Percentiles rank a stretch among this genome's conserved stretches.
These are phyloP conservation scores for Cheilosia pagana DNA, from an alignment of 2,888 invertebrate genomes.

Conservation along the genomic window DNA sequence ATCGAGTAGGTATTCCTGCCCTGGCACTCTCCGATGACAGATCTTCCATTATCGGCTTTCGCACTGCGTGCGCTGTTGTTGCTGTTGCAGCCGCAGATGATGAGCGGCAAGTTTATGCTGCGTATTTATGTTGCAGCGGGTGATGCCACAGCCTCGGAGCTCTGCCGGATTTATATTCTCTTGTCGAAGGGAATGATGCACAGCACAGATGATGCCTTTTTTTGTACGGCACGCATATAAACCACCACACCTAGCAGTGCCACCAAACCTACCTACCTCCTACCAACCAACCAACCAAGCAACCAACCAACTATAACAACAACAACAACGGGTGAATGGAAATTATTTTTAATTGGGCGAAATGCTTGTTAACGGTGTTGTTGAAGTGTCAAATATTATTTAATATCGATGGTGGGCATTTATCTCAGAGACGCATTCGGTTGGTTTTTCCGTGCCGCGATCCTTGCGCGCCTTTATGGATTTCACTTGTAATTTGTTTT, in stretches of 20 bases:
- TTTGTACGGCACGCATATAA: constrained; percentile 46
- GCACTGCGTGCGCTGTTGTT: constrained; percentile 34
- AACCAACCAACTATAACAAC: constrained; percentile 17
- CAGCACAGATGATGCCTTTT: constrained; percentile 35
- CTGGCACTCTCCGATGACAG: constrained; percentile 59
- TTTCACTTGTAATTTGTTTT: constrained; percentile 72
- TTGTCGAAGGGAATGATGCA: constrained; percentile 42
- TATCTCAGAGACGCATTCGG: constrained; percentile 50
- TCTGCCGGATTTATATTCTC: constrained; percentile 49
- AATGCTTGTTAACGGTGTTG: constrained; percentile 75
- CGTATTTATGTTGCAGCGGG: constrained; percentile 62
- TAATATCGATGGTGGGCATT: constrained; percentile 74
- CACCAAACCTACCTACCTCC: too few relatives aligned
- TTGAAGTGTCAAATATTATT: constrained; percentile 76
- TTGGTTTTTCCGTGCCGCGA: constrained; percentile 11
- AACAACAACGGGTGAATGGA: constrained; percentile 65
- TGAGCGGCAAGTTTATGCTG: constrained; percentile 58
- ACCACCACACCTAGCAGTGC: constrained; percentile 31
- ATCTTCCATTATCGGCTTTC: constrained; percentile 65
- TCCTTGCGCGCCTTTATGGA: constrained; percentile 56
- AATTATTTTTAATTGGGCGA: constrained; percentile 75
- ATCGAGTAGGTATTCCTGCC: constrained; percentile 63
- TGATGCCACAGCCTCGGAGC: constrained; percentile 56
- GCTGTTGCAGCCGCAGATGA: constrained; percentile 42
- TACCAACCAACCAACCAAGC: background rate